Evolutionary conservation across 1,140 invertebrate species (phyloP).

Genomic region (Prorops nasuta): DNA sequence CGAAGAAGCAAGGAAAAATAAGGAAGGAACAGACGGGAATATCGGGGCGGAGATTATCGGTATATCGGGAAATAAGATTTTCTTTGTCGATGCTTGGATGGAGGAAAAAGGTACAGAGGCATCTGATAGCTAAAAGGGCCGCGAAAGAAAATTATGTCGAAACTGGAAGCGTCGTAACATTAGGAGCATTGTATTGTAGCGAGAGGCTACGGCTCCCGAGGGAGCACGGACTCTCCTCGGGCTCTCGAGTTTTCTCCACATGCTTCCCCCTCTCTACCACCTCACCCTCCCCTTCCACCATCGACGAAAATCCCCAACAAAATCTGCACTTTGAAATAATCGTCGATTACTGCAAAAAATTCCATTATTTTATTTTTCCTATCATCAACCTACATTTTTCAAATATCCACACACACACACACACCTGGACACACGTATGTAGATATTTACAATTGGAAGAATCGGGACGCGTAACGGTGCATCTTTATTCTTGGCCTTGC

Average conservation of each 20-base stretch:
- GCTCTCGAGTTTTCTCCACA: background rate
- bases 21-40: too few species aligned
- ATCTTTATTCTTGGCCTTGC: background rate
- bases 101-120: constrained; percentile 32
- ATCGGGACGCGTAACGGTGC: too few species aligned
- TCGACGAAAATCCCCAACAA: constrained; percentile 14
- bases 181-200: constrained; percentile 56
- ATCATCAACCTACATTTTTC: too few species aligned
- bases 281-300: constrained; percentile 30
- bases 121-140: constrained; percentile 24
- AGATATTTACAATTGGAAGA: too few species aligned
- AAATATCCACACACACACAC: too few species aligned
- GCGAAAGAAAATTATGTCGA: constrained; percentile 51
- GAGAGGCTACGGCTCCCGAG: constrained; percentile 46
- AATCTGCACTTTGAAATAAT: too few species aligned
- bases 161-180: constrained; percentile 55
- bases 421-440: too few species aligned
- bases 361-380: too few species aligned
- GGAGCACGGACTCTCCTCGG: constrained; percentile 24
- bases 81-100: constrained; percentile 31
- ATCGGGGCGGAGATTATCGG: too few species aligned
- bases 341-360: too few species aligned
- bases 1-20: too few species aligned
- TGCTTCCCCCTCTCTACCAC: too few species aligned
- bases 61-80: constrained; percentile 40